These are phyloP conservation scores for Drosophila heteroneura DNA, from an alignment of 2,888 invertebrate species.

Conservation along the genomic window DNA sequence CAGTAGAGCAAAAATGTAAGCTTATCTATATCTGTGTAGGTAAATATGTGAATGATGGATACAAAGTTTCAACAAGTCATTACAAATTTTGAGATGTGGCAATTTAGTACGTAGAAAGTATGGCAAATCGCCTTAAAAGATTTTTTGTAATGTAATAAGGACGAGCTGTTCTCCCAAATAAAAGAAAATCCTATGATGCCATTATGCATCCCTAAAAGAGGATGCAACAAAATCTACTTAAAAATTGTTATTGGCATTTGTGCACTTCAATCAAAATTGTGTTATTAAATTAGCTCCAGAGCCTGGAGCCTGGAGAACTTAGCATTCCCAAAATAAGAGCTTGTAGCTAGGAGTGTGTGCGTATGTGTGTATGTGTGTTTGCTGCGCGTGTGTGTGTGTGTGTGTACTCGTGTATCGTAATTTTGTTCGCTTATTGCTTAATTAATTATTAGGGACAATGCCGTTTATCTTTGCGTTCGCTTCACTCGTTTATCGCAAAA, in stretches of 20 bases:
- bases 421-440: constrained; percentile 40
- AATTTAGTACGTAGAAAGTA: neutral
- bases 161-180: neutral
- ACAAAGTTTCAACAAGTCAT: neutral
- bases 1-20: neutral
- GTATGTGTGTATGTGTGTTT: neutral
- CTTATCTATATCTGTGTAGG: neutral
- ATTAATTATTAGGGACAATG: constrained; percentile 54
- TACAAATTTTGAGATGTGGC: neutral
- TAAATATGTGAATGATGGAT: neutral
- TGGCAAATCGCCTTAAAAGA: neutral
- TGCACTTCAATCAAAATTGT: neutral
- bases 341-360: neutral
- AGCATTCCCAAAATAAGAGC: neutral
- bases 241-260: neutral
- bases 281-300: neutral
- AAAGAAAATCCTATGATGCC: neutral
- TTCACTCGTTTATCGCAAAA: constrained; percentile 47
- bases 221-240: neutral
- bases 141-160: neutral
- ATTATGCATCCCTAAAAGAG: neutral
- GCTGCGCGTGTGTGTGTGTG: neutral
- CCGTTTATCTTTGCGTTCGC: constrained; percentile 10
- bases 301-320: neutral
- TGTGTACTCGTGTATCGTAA: neutral